phyloP scores from a whole-genome alignment of 2,113 vertebrate genomes.

The Aphyosemion australe region DNA sequence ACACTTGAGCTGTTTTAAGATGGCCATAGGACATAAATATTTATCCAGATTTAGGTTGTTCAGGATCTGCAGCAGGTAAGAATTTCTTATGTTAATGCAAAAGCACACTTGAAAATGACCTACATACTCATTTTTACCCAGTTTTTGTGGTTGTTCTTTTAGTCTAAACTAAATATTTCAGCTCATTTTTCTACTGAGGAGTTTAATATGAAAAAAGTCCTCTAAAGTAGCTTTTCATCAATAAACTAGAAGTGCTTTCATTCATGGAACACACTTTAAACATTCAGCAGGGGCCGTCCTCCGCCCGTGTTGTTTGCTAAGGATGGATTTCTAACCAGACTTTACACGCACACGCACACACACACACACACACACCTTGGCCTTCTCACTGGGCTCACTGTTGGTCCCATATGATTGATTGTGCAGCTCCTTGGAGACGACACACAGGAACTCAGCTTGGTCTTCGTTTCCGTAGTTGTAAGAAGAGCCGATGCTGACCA shows the following conservation, averaged over 20 bases:
- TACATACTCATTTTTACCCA: too few relatives aligned
- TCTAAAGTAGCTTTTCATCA: slow-evolving; percentile 53
- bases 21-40: too few relatives aligned
- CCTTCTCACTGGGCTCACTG: slow-evolving; percentile 97
- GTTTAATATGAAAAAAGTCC: neutral
- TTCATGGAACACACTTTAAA: slow-evolving; percentile 19
- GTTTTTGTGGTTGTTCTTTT: too few relatives aligned
- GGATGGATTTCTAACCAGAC: slow-evolving; percentile 27
- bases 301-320: slow-evolving; percentile 54
- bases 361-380: slow-evolving; percentile 84
- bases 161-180: too few relatives aligned
- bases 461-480: slow-evolving; percentile 99
- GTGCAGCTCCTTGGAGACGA: slow-evolving; percentile 98
- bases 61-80: too few relatives aligned
- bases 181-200: too few relatives aligned
- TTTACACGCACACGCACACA: slow-evolving; percentile 12
- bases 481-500: slow-evolving; percentile 98
- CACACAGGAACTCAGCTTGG: slow-evolving; percentile 98
- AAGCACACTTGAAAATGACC: too few relatives aligned
- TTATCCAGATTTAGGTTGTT: too few relatives aligned
- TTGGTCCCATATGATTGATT: slow-evolving; percentile 90
- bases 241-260: slow-evolving; percentile 47
- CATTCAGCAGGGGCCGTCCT: slow-evolving; percentile 48
- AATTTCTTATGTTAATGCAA: too few relatives aligned
- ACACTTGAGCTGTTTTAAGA: too few relatives aligned